Conservation (phyloP, 2,113 vertebrate species). For the Gavialis gangeticus region DNA sequence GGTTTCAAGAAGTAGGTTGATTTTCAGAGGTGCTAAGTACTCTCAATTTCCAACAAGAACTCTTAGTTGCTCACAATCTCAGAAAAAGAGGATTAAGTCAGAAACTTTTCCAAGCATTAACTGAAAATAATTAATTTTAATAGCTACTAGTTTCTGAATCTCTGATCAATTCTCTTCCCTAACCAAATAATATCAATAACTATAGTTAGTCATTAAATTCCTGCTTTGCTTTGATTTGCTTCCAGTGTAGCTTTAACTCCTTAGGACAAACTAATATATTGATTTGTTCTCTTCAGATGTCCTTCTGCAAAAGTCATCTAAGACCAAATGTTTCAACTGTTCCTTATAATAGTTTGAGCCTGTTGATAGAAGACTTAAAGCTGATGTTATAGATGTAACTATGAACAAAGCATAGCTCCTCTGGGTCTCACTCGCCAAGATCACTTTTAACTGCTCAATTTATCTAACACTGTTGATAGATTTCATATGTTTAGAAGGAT, state of each 20-base stretch:
- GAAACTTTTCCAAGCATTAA: neutral
- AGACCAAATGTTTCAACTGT: slow-evolving; percentile 24
- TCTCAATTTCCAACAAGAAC: neutral
- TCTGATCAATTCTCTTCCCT: neutral
- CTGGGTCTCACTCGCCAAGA: neutral
- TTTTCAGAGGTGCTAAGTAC: neutral
- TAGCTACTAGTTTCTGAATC: neutral
- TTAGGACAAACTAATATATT: slow-evolving; percentile 43
- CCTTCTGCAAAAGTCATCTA: slow-evolving; percentile 48
- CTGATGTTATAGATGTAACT: slow-evolving; percentile 30
- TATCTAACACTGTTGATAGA: neutral
- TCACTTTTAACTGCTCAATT: neutral
- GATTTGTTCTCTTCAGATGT: slow-evolving; percentile 52
- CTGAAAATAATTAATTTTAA: neutral
- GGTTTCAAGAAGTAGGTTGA: neutral
- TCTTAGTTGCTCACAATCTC: neutral
- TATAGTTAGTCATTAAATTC: neutral
- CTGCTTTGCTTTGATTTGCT: slow-evolving; percentile 52
- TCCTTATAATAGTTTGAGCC: neutral
- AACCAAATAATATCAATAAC: neutral
- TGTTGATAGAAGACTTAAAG: slow-evolving; percentile 2
- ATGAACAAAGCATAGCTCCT: slow-evolving; percentile 35
- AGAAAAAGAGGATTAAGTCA: neutral
- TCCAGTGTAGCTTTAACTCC: slow-evolving; percentile 48
- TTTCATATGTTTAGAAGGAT: neutral